phyloP scores from a whole-genome alignment of 2,113 vertebrate genomes.

The Tychaedon coryphoeus region DNA sequence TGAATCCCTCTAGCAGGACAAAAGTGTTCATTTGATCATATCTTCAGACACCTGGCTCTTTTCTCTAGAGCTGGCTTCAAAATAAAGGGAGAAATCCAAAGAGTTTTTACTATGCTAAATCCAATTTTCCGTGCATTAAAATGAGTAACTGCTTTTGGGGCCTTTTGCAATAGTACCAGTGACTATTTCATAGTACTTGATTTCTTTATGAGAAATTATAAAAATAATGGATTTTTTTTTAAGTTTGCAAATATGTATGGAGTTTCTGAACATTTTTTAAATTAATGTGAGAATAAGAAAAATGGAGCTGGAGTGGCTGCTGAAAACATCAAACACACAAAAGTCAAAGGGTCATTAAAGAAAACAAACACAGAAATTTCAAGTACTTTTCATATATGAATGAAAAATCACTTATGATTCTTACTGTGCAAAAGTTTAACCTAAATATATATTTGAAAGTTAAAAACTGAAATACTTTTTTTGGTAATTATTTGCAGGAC shows the following conservation, averaged over 20 bases:
- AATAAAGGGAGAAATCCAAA: background rate
- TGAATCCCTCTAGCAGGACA: background rate
- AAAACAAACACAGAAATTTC: background rate
- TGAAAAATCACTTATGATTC: background rate
- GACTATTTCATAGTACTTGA: background rate
- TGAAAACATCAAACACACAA: background rate
- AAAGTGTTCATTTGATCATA: background rate
- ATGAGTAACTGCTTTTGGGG: background rate
- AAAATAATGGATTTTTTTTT: background rate
- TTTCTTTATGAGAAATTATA: background rate
- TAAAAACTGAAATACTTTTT: background rate
- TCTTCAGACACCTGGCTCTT: conserved; percentile 4
- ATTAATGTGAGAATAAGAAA: background rate
- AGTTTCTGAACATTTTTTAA: background rate
- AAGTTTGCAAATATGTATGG: background rate
- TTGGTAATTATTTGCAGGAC: background rate
- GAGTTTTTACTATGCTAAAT: background rate
- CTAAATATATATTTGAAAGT: background rate
- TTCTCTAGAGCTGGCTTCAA: background rate
- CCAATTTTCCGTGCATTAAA: background rate
- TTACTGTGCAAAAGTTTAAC: background rate
- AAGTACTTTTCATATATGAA: background rate
- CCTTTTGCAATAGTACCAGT: background rate
- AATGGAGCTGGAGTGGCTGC: background rate
- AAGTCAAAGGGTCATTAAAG: background rate